Base-by-base conservation (phyloP, 2,888 invertebrate genomes). In the Xylota segnis region DNA sequence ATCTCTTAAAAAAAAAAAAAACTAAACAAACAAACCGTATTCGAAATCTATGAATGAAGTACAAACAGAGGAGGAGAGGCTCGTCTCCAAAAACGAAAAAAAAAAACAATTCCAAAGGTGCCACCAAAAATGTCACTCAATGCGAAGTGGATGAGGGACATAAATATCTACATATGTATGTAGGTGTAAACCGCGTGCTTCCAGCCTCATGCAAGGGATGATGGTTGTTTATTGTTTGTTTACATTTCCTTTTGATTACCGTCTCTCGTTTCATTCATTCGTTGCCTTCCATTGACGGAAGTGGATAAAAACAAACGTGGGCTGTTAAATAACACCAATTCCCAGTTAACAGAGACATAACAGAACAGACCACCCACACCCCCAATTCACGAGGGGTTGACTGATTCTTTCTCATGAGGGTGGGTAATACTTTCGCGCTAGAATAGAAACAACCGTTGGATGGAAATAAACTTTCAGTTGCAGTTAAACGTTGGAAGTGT, bases 51-150 rank as follows among this genome's bases (percentile, higher is more conserved):
- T 86, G 86, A 86, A 86, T 86, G 86, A 68, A 59, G 56, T 37
- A 59, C 66, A 76, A 74, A 59, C 58, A 83, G 16, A 32, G 12
- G 0, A 37, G 12, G 40, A 58, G 56, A 47, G 70, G 32, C 54
- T 65, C 58, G 58, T 27, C 61, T 58, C 23, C 50, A 65, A 59
- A 37, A 56, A 43, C 4, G n/a, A 34, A 18, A 50, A 59, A 40
- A 12, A 27, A 9, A 59, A 12, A 29, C 16, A 59, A 16, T 27
- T 29, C 34, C 66, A 76, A 72, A 86, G 66, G 71, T 82, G 72
- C 52, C 75, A 82, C 82, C 86, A 63, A 86, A 82, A 82, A 82
- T 82, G 61, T 56, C 83, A 74, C 82, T 82, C 76, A 81, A 65
- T 58, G 37, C 29, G 34, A 40, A 68, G 47, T 56, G 74, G 74